A percentile compares a stretch with the other conserved stretches of the same genome.
phyloP scores from a whole-genome alignment of 2,888 invertebrate species.

The Cephus pygmeus region DNA sequence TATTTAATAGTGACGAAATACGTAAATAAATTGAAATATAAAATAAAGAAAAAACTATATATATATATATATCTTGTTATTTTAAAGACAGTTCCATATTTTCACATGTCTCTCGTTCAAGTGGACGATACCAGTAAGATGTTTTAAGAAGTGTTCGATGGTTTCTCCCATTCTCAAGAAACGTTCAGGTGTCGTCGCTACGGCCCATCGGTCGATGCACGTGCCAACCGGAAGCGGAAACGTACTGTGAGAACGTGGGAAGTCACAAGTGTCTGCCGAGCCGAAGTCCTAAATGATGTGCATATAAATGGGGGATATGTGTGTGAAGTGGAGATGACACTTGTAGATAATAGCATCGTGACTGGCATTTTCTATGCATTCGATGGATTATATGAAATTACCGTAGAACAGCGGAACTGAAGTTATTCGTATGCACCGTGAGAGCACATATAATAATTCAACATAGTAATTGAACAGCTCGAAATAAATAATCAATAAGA shows the following conservation, averaged over 20 bases:
- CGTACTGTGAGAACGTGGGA: conserved; percentile 52
- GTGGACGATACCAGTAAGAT: conserved; percentile 27
- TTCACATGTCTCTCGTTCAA: conserved; percentile 22
- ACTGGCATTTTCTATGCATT: conserved; percentile 30
- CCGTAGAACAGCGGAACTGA: neutral
- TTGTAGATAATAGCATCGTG: conserved; percentile 43
- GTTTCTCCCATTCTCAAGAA: conserved; percentile 16
- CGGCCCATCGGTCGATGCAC: conserved; percentile 40
- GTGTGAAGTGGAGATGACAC: conserved; percentile 45
- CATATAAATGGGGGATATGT: conserved; percentile 51
- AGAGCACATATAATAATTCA: neutral
- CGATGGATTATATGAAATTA: conserved; percentile 3
- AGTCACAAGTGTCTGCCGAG: conserved; percentile 43
- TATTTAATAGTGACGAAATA: neutral
- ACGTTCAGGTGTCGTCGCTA: conserved; percentile 34
- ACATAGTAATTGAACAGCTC: neutral
- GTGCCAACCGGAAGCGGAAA: conserved; percentile 59
- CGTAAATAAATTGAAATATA: neutral
- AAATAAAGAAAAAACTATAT: neutral
- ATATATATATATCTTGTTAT: neutral
- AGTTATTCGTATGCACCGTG: neutral
- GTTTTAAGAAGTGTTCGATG: conserved; percentile 30
- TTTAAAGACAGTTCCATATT: neutral
- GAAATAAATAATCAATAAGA: neutral
- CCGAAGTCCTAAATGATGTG: conserved; percentile 48